These are phyloP conservation scores for Tuta absoluta DNA, from an alignment of 2,888 invertebrate species.

Conservation along the genomic window DNA sequence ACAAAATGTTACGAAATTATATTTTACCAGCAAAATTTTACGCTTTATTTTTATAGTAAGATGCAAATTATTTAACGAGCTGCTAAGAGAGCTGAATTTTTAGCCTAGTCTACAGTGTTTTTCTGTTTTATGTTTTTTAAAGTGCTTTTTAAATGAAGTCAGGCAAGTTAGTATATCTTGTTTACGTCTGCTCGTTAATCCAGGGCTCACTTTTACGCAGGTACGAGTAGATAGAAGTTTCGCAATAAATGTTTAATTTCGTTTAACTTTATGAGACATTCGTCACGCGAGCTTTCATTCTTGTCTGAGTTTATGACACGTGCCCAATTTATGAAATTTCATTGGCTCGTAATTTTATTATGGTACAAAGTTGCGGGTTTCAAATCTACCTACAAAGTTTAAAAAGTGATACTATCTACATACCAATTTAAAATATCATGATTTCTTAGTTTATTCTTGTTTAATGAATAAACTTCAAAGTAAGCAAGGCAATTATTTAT, in stretches of 20 bases:
- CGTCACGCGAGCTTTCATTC: constrained; percentile 43
- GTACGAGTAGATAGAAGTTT: constrained; percentile 40
- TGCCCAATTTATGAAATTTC: background rate
- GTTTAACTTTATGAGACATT: constrained; percentile 47
- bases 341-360: constrained; percentile 5
- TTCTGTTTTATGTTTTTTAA: background rate
- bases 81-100: background rate
- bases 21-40: background rate
- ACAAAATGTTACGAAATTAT: background rate
- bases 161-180: background rate
- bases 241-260: constrained; percentile 55
- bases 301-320: constrained; percentile 19
- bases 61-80: background rate
- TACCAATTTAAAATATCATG: background rate
- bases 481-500: no score
- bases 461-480: background rate
- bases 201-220: background rate
- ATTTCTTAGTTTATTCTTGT: background rate
- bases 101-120: background rate
- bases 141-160: constrained; percentile 1
- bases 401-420: background rate
- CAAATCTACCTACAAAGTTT: background rate
- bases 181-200: constrained; percentile 12
- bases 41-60: background rate
- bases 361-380: background rate